Percentiles rank a stretch among this genome's conserved stretches.
Evolutionary conservation across 2,797 vertebrate genomes (phyloP).

Genomic region (Emys orbicularis): DNA sequence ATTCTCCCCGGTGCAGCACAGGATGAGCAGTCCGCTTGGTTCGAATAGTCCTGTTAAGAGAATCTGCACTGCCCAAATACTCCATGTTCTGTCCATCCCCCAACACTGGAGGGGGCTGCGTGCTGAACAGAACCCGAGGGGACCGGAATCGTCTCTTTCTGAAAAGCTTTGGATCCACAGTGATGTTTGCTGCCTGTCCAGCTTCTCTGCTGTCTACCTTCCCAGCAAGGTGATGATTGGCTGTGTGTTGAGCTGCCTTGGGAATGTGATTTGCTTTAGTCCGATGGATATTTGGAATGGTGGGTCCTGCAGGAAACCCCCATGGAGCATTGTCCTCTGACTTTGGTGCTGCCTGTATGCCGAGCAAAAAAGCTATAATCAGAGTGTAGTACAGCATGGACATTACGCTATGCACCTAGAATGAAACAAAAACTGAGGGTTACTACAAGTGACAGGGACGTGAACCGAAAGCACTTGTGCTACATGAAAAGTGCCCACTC

Average conservation of each 20-base stretch:
- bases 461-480: background rate
- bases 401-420: slow-evolving; percentile 87
- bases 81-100: slow-evolving; percentile 73
- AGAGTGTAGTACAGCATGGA: slow-evolving; percentile 96
- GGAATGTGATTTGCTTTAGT: slow-evolving; percentile 60
- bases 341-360: slow-evolving; percentile 89
- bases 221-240: slow-evolving; percentile 36
- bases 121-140: slow-evolving; percentile 93
- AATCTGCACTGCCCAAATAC: slow-evolving; percentile 27
- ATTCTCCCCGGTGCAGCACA: slow-evolving; percentile 91
- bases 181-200: slow-evolving; percentile 75
- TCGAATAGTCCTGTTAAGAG: slow-evolving; percentile 83
- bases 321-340: slow-evolving; percentile 86
- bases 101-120: slow-evolving; percentile 83
- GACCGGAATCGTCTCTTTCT: slow-evolving; percentile 89
- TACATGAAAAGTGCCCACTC: background rate
- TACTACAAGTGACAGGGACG: slow-evolving; percentile 1
- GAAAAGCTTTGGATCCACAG: slow-evolving; percentile 92
- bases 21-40: slow-evolving; percentile 84
- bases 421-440: slow-evolving; percentile 53
- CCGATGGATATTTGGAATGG: slow-evolving; percentile 60
- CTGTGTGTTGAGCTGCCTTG: slow-evolving; percentile 67
- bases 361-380: slow-evolving; percentile 93
- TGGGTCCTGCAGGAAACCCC: slow-evolving; percentile 72
- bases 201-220: slow-evolving; percentile 63